Conservation (phyloP, 2,113 vertebrate genomes). For the Oenanthe melanoleuca region DNA sequence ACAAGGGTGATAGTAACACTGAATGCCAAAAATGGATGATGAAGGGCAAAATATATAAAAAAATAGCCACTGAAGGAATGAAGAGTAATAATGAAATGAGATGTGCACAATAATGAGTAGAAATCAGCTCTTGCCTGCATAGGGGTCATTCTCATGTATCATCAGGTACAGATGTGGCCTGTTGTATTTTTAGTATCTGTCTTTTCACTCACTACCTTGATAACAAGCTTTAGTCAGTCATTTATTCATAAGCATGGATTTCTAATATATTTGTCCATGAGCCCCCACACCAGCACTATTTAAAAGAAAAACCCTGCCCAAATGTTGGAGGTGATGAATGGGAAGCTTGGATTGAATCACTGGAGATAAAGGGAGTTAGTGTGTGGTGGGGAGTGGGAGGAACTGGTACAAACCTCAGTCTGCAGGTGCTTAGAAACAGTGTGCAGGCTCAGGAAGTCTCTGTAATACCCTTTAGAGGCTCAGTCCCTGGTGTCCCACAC, state of each 20-base stretch:
- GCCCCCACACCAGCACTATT: not conserved
- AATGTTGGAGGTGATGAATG: conserved; percentile 9
- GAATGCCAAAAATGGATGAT: not conserved
- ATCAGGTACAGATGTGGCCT: not conserved
- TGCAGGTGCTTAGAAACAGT: conserved; percentile 21
- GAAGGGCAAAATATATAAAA: not conserved
- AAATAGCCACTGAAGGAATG: not conserved
- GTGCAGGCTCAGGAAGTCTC: not conserved
- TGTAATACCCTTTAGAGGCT: not conserved
- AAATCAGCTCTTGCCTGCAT: not conserved
- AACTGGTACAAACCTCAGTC: not conserved
- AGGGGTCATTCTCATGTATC: not conserved
- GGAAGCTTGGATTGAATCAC: not conserved
- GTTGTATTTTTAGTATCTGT: not conserved
- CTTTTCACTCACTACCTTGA: not conserved
- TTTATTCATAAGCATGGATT: not conserved
- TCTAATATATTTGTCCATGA: not conserved
- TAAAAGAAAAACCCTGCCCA: not conserved
- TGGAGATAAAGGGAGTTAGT: not conserved
- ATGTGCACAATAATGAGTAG: not conserved
- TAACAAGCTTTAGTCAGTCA: not conserved
- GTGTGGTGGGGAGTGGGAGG: not conserved
- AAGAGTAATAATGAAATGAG: not conserved
- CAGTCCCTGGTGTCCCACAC: not conserved
- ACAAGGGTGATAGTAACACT: not conserved